Base-by-base conservation (phyloP, 1,140 invertebrate genomes). In the Oreohelix idahoensis region DNA sequence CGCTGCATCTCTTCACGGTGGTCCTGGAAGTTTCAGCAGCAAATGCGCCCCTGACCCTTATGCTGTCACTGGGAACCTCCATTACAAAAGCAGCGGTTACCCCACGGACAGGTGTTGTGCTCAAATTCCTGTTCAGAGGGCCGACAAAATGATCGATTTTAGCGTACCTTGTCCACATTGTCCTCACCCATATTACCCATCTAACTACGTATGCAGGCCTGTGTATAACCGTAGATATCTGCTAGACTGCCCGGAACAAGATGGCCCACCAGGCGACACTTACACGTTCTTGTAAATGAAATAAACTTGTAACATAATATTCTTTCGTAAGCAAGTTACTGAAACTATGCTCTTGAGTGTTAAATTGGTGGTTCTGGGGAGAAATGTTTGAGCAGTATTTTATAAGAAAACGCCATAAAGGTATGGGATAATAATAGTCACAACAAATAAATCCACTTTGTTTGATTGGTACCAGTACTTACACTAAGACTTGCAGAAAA, bases 221-320 rank as follows among this genome's bases (percentile, higher is more conserved):
- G 77, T 79, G 1, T 79, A 79, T 32, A 66, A 69, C 32, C 51
- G 77, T 26, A 79, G 38, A 36, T 79, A 79, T 69, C 29, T 79
- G 20, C 36, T 66, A 20, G 77, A 79, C 39, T 79, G 77, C 29
- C 77, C 77, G 26, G 45, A 36, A 39, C 77, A 79, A n/a, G 77
- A 79, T 69, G 77, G 77, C 11, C 77, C 77, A 26, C 77, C 77
- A 38, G 77, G 29, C 8, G 77, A 79, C 29, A 63, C 53, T 38
- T 79, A 79, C 36, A 79, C 77, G 0, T 79, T 79, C 29, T 69
- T 79, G 35, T 79, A 42, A 73, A 73, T 5, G 32, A n/a, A 70
- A 45, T 45, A 45, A 45, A 23, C 23, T 32, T 66, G n/a, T n/a
- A n/a, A n/a, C n/a, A n/a, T n/a, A n/a, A n/a, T n/a, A n/a, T n/a